Conservation (phyloP, 2,113 vertebrate genomes). For the Columba janthina region DNA sequence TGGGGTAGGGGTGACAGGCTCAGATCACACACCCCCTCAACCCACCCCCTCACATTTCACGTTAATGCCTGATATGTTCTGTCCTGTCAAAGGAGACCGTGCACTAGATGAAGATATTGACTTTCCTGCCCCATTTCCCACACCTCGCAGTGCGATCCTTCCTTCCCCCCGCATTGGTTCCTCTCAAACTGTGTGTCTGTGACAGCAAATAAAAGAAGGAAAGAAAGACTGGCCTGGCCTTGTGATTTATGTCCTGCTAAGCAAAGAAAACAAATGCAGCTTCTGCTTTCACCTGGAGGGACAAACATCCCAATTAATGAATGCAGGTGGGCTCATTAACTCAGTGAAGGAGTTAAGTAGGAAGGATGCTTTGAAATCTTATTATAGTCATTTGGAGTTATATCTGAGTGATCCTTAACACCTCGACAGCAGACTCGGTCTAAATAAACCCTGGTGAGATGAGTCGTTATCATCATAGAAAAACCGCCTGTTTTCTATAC, state of each 20-base stretch:
- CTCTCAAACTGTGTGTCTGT: neutral
- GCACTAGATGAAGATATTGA: neutral
- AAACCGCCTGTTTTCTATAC: accelerated
- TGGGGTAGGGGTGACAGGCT: neutral
- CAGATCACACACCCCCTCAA: neutral
- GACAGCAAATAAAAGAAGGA: slow-evolving; percentile 12
- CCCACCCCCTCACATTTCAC: too few relatives aligned
- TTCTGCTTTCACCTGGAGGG: neutral
- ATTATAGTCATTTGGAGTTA: neutral
- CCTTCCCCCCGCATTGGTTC: neutral
- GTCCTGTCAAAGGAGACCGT: neutral
- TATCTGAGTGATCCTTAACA: too few relatives aligned
- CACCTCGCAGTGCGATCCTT: neutral
- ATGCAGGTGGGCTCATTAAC: accelerated
- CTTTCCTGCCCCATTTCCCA: neutral
- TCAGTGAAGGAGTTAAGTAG: too few relatives aligned
- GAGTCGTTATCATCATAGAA: neutral
- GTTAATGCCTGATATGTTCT: neutral
- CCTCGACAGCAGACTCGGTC: neutral
- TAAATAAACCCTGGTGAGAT: neutral
- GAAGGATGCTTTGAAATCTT: neutral
- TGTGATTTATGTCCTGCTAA: neutral
- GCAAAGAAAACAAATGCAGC: neutral
- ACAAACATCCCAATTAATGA: neutral
- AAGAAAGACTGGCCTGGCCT: neutral